Evolutionary conservation across 2,113 vertebrate species (phyloP).

Genomic region (Pachycephala philippinensis): DNA sequence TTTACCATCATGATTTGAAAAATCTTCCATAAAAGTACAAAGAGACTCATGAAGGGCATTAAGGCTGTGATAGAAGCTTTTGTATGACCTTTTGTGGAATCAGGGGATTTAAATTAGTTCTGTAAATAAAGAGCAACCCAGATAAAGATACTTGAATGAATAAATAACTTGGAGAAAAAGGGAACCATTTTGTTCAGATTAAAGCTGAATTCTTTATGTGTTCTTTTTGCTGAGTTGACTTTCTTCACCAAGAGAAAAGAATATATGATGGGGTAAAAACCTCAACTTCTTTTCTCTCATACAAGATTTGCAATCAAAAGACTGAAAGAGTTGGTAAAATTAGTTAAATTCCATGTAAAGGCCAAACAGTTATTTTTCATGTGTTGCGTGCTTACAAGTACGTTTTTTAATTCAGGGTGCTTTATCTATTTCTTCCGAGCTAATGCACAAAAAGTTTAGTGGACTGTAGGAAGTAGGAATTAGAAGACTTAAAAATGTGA

Average conservation of each 20-base stretch:
- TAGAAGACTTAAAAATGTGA: background rate
- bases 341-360: background rate
- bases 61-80: background rate
- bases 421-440: background rate
- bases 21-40: background rate
- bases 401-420: background rate
- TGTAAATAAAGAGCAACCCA: conserved; percentile 18
- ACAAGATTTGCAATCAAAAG: background rate
- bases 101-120: background rate
- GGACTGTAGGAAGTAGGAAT: background rate
- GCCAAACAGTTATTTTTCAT: background rate
- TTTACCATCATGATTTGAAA: background rate
- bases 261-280: background rate
- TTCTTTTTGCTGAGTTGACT: background rate
- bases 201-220: background rate
- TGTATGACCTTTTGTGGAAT: background rate
- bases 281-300: background rate
- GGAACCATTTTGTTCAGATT: background rate
- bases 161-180: background rate
- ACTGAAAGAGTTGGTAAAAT: background rate
- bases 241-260: background rate
- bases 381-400: background rate
- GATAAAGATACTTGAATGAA: background rate
- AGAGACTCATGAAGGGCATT: background rate
- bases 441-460: background rate